phyloP scores from a whole-genome alignment of 2,113 vertebrate species.

The Reinhardtius hippoglossoides region DNA sequence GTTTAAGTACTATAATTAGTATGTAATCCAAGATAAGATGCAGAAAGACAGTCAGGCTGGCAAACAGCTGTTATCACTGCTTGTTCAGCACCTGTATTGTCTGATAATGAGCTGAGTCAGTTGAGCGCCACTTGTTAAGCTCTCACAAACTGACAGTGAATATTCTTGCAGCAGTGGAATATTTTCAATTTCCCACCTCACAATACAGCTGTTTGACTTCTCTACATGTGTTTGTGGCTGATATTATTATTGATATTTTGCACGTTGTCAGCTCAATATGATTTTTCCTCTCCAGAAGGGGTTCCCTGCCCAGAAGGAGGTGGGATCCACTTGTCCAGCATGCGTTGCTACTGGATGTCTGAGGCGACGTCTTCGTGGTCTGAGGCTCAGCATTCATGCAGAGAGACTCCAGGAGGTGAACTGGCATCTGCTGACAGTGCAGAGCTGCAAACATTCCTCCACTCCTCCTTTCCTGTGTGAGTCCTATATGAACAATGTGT shows the following conservation, averaged over 20 bases:
- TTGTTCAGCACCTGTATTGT: not conserved
- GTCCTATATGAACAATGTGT: not conserved
- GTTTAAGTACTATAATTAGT: not conserved
- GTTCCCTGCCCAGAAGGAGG: constrained; percentile 73
- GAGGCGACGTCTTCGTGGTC: constrained; percentile 62
- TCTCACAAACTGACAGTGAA: too few species aligned
- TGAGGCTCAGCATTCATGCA: constrained; percentile 69
- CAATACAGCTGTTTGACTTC: not conserved
- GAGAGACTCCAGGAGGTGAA: constrained; percentile 54
- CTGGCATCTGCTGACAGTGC: constrained; percentile 68
- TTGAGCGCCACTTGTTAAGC: not conserved
- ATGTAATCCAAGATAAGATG: not conserved
- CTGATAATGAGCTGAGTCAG: not conserved
- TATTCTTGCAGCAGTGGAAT: too few species aligned
- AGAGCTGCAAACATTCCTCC: constrained; percentile 76
- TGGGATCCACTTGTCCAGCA: constrained; percentile 63
- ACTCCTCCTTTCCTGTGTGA: constrained; percentile 74
- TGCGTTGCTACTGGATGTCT: constrained; percentile 82
- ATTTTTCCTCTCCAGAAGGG: constrained; percentile 56
- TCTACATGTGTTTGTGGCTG: not conserved
- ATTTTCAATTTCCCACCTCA: too few species aligned
- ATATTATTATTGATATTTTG: not conserved
- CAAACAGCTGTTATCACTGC: too few species aligned
- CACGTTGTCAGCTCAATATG: not conserved
- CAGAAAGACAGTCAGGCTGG: not conserved